phyloP scores from a whole-genome alignment of 2,797 vertebrate genomes.

The Cottoperca gobio region DNA sequence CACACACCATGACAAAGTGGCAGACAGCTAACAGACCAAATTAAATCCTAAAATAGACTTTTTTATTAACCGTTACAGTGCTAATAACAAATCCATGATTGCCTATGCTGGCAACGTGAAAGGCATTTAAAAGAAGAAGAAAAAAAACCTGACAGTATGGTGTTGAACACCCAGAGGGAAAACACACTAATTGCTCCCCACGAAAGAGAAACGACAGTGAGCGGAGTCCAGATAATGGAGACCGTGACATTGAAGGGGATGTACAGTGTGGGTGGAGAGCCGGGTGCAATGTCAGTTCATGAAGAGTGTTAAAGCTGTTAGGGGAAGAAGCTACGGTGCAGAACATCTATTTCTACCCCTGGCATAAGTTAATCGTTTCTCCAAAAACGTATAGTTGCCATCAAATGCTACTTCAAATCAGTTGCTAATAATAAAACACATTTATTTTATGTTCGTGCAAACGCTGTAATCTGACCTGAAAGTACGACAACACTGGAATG shows the following conservation, averaged over 20 bases:
- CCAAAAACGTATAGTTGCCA: not conserved
- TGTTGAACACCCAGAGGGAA: constrained; percentile 16
- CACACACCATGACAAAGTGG: not conserved
- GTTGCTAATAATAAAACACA: too few relatives aligned
- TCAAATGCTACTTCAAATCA: not conserved
- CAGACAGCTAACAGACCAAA: not conserved
- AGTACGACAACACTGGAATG: not conserved
- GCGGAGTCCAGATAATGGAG: constrained; percentile 9
- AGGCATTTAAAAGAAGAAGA: not conserved
- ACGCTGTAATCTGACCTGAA: not conserved
- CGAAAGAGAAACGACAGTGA: constrained; percentile 3
- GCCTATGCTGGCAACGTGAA: not conserved
- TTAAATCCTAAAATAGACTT: constrained; percentile 1
- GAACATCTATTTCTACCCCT: not conserved
- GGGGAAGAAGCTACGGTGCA: not conserved
- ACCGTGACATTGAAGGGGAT: constrained; percentile 2
- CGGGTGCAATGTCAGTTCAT: constrained; percentile 10
- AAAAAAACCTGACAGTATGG: not conserved
- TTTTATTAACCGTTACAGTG: not conserved
- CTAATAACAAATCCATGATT: not conserved
- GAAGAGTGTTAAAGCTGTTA: constrained; percentile 16
- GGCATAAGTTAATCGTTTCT: not conserved
- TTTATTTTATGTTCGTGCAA: too few relatives aligned
- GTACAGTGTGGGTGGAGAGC: not conserved
- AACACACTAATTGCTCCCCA: constrained; percentile 35